Evolutionary conservation across 2,113 vertebrate species (phyloP), one percentile per base, ranked within the genome.

Genomic region (Notothenia rossii): DNA sequence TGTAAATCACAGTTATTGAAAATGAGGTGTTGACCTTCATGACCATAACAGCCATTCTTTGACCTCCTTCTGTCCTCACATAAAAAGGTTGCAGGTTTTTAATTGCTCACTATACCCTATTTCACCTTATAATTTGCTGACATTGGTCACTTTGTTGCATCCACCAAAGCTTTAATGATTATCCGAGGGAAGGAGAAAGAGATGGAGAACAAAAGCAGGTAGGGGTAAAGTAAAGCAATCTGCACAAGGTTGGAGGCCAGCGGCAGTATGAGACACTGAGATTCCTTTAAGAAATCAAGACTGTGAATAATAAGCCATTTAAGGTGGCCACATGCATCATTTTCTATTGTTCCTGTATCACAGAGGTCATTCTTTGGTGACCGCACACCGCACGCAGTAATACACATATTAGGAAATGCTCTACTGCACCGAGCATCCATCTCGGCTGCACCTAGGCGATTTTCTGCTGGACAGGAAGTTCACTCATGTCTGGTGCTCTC

Each of bases 221-320:
- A 33, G n/a, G 12, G 15, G 8, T 50, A 29, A 36, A 73, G 64
- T 73, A 61, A 91, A 87, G 22, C 59, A 80, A 88, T 83, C 74
- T 67, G 59, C 15, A 46, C 1, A 45, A 67, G 56, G 77, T 68
- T 73, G 85, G 63, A 53, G 61, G 77, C 46, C 53, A 69, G 54
- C 54, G 45, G 77, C 62, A 54, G 56, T 36, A 10, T 51, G 22
- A 59, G 67, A 73, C 73, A 79, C 75, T 2, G 51, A 79, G 60
- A 72, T 17, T 43, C 20, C 36, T 79, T 74, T 79, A 66, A n/a
- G 15, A 73, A 91, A 91, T 84, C 77, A 55, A 55, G 72, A 77
- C 70, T 65, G 73, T 71, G 80, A 89, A 86, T 86, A 86, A 90
- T 86, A 83, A 58, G 46, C 45, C 70, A 69, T 77, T 87, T 78